Percentiles rank a stretch among this genome's conserved stretches.
phyloP scores from a whole-genome alignment of 2,888 invertebrate species.

The Plebejus argus region DNA sequence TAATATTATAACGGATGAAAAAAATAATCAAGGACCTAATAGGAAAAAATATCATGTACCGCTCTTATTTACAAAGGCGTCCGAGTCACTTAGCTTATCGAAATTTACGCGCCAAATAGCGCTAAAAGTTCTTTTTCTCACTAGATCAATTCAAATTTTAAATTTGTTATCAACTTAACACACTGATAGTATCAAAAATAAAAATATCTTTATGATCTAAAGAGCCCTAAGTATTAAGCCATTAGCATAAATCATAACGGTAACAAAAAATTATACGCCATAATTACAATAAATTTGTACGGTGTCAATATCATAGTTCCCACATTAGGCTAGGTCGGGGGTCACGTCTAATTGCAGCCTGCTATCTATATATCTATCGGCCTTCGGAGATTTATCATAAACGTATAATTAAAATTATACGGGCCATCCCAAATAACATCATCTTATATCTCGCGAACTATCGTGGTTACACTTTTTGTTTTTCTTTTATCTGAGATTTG shows the following conservation, averaged over 20 bases:
- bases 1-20: too few relatives aligned
- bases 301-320: constrained; percentile 67
- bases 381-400: constrained; percentile 77
- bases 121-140: not conserved
- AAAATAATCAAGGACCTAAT: too few relatives aligned
- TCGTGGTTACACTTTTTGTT: not conserved
- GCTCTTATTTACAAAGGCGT: too few relatives aligned
- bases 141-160: not conserved
- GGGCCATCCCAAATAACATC: constrained; percentile 51
- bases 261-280: not conserved
- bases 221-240: not conserved
- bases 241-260: not conserved
- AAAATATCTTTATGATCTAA: not conserved
- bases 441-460: constrained; percentile 30
- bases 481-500: not conserved
- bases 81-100: too few relatives aligned
- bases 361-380: constrained; percentile 72
- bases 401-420: constrained; percentile 80
- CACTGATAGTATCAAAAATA: not conserved
- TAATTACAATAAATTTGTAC: constrained; percentile 39
- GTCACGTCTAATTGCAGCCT: constrained; percentile 74
- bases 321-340: constrained; percentile 76
- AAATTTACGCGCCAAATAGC: too few relatives aligned
- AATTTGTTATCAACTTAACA: too few relatives aligned
- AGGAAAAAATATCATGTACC: too few relatives aligned